A percentile compares a stretch with the other conserved stretches of the same genome.
Conservation (phyloP, 92 coral and sea anemone genomes). For the Phenganax marumi region DNA sequence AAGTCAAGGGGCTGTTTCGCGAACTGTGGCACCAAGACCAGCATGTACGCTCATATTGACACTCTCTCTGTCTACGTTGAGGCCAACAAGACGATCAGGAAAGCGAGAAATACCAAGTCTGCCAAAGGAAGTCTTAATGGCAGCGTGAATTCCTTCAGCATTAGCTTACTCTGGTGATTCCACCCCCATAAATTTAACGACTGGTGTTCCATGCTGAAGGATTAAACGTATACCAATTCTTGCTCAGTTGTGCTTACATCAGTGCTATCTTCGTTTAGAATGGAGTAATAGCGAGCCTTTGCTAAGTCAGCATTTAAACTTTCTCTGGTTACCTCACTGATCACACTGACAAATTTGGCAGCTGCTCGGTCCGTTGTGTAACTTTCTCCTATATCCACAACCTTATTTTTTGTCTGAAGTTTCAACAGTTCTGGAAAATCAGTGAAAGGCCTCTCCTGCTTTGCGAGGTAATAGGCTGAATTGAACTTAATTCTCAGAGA, state of each 20-base stretch:
- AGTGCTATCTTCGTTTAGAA: neutral
- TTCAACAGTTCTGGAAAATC: slow-evolving; percentile 1
- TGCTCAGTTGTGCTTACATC: neutral
- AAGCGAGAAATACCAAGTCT: slow-evolving; percentile 4
- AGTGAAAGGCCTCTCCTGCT: slow-evolving; percentile 13
- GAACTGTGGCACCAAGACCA: neutral
- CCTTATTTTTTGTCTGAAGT: too few relatives aligned
- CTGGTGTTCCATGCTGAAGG: neutral
- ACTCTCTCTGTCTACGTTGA: slow-evolving; percentile 2
- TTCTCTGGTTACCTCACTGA: too few relatives aligned
- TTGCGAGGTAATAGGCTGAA: slow-evolving; percentile 6
- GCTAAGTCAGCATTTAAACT: too few relatives aligned
- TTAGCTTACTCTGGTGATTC: neutral
- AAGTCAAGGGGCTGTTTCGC: neutral
- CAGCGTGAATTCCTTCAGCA: neutral
- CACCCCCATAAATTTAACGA: slow-evolving; percentile 1
- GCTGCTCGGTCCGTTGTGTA: too few relatives aligned
- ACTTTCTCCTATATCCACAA: too few relatives aligned
- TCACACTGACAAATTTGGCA: too few relatives aligned
- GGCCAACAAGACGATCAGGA: neutral
- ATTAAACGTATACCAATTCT: slow-evolving; percentile 13
- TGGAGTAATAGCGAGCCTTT: too few relatives aligned
- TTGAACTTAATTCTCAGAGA: slow-evolving; percentile 4
- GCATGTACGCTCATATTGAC: slow-evolving; percentile 9
- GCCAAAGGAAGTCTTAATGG: neutral